These are phyloP conservation scores for Zaprionus ornatus DNA, from an alignment of 1,140 invertebrate species.

Conservation along the genomic window DNA sequence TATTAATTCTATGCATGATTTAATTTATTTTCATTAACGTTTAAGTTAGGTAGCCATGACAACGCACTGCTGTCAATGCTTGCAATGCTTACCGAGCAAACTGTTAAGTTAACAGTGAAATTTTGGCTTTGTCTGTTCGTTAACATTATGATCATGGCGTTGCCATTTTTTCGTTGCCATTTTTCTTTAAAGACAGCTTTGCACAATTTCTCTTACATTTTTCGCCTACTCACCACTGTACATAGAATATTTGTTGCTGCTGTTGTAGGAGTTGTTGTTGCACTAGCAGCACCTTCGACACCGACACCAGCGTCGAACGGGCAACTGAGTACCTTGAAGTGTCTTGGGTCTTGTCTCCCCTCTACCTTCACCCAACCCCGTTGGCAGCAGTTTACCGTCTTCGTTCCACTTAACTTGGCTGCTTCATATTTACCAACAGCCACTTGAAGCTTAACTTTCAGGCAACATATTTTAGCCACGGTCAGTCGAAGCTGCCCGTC, in stretches of 20 bases:
- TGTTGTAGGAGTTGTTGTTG: background rate
- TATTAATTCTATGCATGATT: background rate
- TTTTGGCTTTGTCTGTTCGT: background rate
- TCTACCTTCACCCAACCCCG: background rate
- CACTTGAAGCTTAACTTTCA: constrained; percentile 62
- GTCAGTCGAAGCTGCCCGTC: background rate
- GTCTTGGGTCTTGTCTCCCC: background rate
- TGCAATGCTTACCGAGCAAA: background rate
- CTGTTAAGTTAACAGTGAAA: background rate
- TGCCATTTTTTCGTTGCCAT: background rate
- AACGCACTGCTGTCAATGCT: background rate
- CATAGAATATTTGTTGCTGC: background rate
- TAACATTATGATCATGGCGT: background rate
- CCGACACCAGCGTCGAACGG: constrained; percentile 17
- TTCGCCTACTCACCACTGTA: background rate
- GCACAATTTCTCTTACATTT: background rate
- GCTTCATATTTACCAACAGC: constrained; percentile 63
- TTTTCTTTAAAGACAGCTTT: background rate
- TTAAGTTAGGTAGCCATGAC: background rate
- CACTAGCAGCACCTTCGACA: constrained; percentile 6
- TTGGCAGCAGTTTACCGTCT: background rate
- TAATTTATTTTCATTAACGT: background rate
- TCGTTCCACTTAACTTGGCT: constrained; percentile 48
- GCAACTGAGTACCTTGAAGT: constrained; percentile 1
- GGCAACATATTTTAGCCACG: constrained; percentile 62